phyloP scores from a whole-genome alignment of 2,888 invertebrate genomes.

The Oscheius onirici region DNA sequence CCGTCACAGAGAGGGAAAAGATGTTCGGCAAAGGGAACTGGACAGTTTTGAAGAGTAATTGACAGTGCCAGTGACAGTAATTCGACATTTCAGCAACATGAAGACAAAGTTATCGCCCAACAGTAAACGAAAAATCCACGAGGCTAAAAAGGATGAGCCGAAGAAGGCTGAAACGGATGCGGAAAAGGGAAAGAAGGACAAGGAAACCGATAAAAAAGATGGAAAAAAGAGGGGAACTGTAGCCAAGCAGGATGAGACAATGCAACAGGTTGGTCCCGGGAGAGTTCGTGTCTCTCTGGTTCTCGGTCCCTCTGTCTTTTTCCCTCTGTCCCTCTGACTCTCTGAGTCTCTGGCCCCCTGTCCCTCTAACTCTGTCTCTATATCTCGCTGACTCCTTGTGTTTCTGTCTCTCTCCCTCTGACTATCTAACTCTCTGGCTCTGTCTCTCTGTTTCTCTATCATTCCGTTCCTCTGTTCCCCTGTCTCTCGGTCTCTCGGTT shows the following conservation, averaged over 20 bases:
- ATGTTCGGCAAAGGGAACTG: conserved; percentile 42
- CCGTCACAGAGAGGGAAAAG: conserved; percentile 39
- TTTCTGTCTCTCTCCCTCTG: no score
- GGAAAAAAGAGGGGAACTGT: conserved; percentile 9
- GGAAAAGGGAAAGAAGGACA: conserved; percentile 20
- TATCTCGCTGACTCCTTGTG: no score
- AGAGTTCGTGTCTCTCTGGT: no score
- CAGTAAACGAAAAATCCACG: conserved; percentile 3
- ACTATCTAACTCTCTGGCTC: no score
- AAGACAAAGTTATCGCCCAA: neutral
- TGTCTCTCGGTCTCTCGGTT: no score
- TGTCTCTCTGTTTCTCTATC: no score
- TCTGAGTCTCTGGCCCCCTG: no score
- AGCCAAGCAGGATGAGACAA: conserved; percentile 14
- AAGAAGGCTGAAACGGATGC: conserved; percentile 22
- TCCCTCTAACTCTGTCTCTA: no score
- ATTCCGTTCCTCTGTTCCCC: no score
- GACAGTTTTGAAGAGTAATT: conserved; percentile 38
- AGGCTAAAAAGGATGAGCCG: conserved; percentile 12
- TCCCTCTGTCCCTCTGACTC: no score
- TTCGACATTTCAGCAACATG: conserved; percentile 18
- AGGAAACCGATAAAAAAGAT: neutral
- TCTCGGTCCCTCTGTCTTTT: no score
- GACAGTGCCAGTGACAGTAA: no score
- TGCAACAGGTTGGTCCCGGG: conserved; percentile 3